Evolutionary conservation across 2,797 vertebrate genomes (phyloP), one percentile per base, ranked within the genome.

Genomic region (Coregonus ussuriensis): DNA sequence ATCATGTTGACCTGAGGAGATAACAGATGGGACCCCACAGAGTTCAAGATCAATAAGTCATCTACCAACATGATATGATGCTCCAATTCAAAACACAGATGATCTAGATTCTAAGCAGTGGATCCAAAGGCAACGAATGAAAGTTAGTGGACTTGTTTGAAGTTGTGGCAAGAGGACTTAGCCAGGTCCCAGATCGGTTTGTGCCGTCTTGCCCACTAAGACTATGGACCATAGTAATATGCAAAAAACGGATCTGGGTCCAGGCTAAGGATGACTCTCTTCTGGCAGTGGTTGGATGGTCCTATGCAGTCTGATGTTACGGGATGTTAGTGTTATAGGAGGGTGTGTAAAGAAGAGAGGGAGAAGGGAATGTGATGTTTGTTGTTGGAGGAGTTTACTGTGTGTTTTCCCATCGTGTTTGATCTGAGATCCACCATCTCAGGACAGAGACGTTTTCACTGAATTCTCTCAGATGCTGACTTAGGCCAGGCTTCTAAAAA

Each of bases 1-100:
- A 98, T 82, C 70, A 94, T 77, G 84, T 98, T 98, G 81, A 97
- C 95, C 98, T 99, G 90, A 52, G 86, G 5, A 6, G 54, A 78
- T 52, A 37, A 41, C 29, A 29, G 41, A 37, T 33, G 6, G 6
- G 21, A 51, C 4, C 7, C 37, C 21, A 31, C 31, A 31, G 21
- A 51, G 65, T 13, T 75, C 33, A 75, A 15, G 63, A 18, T 77
- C 80, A 67, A 74, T 66, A 71, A 65, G 59, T n/a, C 59, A 62
- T 21, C 59, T 21, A 25, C 52, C 14, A 31, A 13, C 47, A 7
- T 54, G 13, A 54, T 16, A 54, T 54, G 14, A 31, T 54, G 52
- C 52, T 56, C 18, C 4, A 1, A 56, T 56, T 56, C 15, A 56
- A 56, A 56, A 56, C 54, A 56, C 15, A 18, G 54, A 56, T 31